Evolutionary conservation across 1,140 invertebrate species (phyloP).

Genomic region (Cydia pomonella): DNA sequence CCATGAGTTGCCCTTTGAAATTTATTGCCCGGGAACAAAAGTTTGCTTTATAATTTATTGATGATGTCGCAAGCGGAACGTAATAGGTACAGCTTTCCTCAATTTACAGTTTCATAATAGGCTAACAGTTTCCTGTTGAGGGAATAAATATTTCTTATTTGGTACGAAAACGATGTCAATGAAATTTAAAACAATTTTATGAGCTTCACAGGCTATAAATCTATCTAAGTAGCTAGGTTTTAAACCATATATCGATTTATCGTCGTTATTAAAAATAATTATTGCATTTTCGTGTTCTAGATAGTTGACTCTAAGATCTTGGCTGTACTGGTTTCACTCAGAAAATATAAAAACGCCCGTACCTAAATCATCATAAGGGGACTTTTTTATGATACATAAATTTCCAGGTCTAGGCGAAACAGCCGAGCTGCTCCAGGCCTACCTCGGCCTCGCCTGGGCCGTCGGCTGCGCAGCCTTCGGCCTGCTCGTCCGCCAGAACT

Average conservation of each 20-base stretch:
- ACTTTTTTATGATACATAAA: neutral
- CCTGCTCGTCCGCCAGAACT: conserved; percentile 90
- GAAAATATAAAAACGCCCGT: too few species aligned
- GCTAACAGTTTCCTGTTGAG: neutral
- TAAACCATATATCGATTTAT: too few species aligned
- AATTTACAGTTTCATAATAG: neutral
- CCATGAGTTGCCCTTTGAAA: conserved; percentile 24
- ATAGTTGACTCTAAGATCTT: too few species aligned
- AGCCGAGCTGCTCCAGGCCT: conserved; percentile 87
- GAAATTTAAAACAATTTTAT: too few species aligned
- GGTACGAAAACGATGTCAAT: neutral
- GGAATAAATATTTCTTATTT: neutral
- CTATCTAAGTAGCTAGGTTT: too few species aligned
- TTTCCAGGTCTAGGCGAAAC: conserved; percentile 82
- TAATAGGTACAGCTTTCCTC: neutral
- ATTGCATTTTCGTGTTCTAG: too few species aligned
- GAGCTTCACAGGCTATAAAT: too few species aligned
- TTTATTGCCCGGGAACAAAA: conserved; percentile 25
- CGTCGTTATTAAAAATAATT: too few species aligned
- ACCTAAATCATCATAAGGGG: too few species aligned
- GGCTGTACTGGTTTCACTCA: too few species aligned
- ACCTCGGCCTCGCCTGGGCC: conserved; percentile 91
- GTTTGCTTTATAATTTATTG: neutral
- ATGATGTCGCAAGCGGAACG: neutral
- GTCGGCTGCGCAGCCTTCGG: conserved; percentile 91